Base-by-base conservation (phyloP, 2,888 invertebrate genomes). In the Syrphus vitripennis region DNA sequence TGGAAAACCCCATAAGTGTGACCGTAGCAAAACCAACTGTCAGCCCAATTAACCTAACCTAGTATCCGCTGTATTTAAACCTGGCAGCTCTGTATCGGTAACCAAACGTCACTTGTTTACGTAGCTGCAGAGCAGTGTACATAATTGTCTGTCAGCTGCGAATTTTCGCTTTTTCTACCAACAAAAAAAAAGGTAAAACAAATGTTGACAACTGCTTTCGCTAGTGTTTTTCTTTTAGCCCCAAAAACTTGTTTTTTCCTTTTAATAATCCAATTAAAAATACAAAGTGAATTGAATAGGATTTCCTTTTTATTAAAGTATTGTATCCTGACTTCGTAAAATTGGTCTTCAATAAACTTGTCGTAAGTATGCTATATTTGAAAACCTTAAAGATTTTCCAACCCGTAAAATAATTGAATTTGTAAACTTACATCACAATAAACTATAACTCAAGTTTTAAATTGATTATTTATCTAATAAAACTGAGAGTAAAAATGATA, bases 371-470 rank as follows among this genome's bases (percentile, higher is more conserved):
- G 14, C 4, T 50, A 14, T 34, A 10, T 4, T 10, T 4, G 10
- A 48, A 21, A 19, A 12, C 9, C 10, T 1, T 12, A 34, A 21
- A 34, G 19, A 14, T 21, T 34, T 34, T 57, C 12, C 31, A 34
- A 57, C 12, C 31, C 31, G 5, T 4, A 16, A 57, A 21, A 34
- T 34, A 19, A 57, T 57, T 57, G 3, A 12, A 57, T 57, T 57
- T 57, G 31, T 57, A 21, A 57, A 57, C 57, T 57, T 57, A 57
- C 57, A 57, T 57, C 57, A 57, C 21, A 31, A 53, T 10, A 55
- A 55, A 31, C n/a, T 12, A 45, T 12, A 21, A 12, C 4, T 12
- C 12, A 10, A 29, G 29, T 29, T 29, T 4, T 3, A 0, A 34
- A 14, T 14, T 50, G 21, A 24, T 14, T 50, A 31, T 34, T 14